Evolutionary conservation across 2,888 invertebrate genomes (phyloP).

Genomic region (Amphipoea oculea): DNA sequence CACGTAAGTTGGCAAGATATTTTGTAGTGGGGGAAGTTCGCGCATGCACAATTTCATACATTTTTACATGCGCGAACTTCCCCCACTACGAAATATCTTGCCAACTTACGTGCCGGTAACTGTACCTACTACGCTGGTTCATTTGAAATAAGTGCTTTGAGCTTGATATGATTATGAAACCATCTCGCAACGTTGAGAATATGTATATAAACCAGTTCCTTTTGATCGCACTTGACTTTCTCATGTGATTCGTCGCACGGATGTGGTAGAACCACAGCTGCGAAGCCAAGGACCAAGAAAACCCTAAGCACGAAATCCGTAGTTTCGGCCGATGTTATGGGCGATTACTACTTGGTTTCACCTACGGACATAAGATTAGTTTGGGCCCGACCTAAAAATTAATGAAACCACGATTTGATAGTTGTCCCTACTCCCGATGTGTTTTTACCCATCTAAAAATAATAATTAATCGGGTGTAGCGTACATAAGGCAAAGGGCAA

Average conservation of each 20-base stretch:
- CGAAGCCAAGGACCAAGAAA: background rate
- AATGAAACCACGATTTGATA: background rate
- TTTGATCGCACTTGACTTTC: conserved; percentile 27
- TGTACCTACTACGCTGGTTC: no score
- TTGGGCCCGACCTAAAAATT: background rate
- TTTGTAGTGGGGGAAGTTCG: no score
- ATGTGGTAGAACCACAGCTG: background rate
- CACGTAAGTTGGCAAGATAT: no score
- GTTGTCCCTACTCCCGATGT: background rate
- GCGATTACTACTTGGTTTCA: background rate
- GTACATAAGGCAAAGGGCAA: no score
- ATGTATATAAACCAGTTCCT: conserved; percentile 40
- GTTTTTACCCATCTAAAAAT: background rate
- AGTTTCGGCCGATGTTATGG: background rate
- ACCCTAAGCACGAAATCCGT: background rate
- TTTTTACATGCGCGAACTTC: no score
- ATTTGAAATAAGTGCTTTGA: no score
- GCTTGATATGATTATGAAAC: conserved; percentile 55
- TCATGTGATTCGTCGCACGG: conserved; percentile 3
- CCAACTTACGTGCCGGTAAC: no score
- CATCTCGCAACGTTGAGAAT: conserved; percentile 45
- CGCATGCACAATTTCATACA: no score
- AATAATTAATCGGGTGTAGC: background rate
- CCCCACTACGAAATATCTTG: no score
- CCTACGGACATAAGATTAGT: background rate